These are phyloP conservation scores for Lontra canadensis DNA, from an alignment of 2,113 vertebrate species.

Conservation along the genomic window DNA sequence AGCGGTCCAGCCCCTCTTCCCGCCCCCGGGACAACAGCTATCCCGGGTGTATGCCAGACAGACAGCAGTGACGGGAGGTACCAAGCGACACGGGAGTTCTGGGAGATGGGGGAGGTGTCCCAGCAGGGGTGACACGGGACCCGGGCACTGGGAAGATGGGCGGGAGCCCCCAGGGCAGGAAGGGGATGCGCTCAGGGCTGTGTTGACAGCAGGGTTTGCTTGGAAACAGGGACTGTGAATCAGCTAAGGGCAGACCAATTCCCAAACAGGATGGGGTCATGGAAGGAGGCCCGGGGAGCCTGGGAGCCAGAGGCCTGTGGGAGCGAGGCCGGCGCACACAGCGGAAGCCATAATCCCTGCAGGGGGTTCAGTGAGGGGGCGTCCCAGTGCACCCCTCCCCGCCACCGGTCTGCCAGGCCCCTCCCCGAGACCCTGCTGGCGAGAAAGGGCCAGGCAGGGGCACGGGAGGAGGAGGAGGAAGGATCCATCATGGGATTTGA, in stretches of 20 bases:
- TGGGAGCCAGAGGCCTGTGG: background rate
- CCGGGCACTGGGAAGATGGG: background rate
- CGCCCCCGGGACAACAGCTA: background rate
- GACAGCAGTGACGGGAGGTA: fast-evolving
- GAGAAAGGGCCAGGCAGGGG: background rate
- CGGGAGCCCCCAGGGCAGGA: background rate
- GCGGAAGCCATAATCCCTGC: background rate
- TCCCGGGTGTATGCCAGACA: fast-evolving
- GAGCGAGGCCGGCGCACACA: background rate
- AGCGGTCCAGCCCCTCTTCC: background rate
- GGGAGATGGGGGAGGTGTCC: background rate
- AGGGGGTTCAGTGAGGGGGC: background rate
- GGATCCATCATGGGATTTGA: background rate
- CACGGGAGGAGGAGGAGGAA: background rate
- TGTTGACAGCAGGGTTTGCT: background rate
- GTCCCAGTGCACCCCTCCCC: background rate
- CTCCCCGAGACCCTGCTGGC: background rate
- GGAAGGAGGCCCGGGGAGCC: background rate
- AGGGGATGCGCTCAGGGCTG: no score
- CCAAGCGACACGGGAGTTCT: fast-evolving
- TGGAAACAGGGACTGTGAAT: background rate
- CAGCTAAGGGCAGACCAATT: background rate
- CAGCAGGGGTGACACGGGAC: fast-evolving
- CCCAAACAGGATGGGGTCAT: background rate
- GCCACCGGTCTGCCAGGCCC: background rate